phyloP scores from a whole-genome alignment of 2,797 vertebrate genomes.

The Hylomyscus alleni region DNA sequence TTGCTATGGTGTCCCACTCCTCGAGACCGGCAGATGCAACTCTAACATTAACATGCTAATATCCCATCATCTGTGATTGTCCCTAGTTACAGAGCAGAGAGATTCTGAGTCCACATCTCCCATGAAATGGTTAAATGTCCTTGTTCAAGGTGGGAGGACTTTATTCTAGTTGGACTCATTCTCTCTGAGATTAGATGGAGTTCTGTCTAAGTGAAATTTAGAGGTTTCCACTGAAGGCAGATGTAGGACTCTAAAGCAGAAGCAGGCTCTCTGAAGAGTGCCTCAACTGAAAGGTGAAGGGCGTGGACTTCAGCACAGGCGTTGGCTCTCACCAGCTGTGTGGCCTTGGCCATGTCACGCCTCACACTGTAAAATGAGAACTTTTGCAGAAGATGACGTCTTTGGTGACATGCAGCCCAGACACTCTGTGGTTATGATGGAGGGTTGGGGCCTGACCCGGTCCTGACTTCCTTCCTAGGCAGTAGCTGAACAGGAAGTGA shows the following conservation, averaged over 20 bases:
- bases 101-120: neutral
- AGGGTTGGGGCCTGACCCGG: neutral
- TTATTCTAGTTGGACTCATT: neutral
- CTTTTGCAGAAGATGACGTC: neutral
- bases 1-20: neutral
- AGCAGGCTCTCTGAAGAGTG: neutral
- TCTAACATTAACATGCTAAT: neutral
- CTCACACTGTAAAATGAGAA: neutral
- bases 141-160: neutral
- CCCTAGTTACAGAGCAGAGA: neutral
- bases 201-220: constrained; percentile 42
- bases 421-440: neutral
- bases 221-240: constrained; percentile 11
- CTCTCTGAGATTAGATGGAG: neutral
- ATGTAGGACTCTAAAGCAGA: neutral
- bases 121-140: neutral
- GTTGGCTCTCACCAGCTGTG: neutral
- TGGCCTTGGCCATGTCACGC: neutral
- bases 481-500: neutral
- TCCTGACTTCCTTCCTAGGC: neutral
- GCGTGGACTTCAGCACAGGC: neutral
- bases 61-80: neutral
- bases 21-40: neutral
- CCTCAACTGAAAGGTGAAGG: neutral
- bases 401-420: neutral